These are phyloP conservation scores for Julus scandinavius DNA, from an alignment of 2,888 invertebrate species.

Conservation along the genomic window DNA sequence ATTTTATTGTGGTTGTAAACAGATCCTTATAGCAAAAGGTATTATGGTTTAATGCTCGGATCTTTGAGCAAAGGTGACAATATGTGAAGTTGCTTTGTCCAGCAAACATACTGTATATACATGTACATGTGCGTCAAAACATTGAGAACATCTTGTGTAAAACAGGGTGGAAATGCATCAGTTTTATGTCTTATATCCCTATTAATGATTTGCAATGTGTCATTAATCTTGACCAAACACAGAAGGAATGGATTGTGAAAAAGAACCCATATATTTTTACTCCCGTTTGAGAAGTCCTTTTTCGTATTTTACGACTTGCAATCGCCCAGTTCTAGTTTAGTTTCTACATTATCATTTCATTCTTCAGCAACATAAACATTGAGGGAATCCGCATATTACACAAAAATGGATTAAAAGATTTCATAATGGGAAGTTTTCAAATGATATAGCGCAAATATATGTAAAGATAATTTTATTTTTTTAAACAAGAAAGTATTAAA, in stretches of 20 bases:
- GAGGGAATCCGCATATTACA: no score
- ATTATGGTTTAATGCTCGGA: not conserved
- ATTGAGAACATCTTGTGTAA: not conserved
- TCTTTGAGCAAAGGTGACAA: not conserved
- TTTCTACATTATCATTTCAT: no score
- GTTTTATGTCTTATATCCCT: not conserved
- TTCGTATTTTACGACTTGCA: not conserved
- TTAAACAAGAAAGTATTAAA: no score
- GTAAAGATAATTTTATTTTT: no score
- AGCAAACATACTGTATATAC: no score
- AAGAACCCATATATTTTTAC: not conserved
- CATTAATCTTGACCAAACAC: not conserved
- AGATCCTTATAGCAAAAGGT: not conserved
- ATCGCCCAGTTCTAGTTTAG: no score
- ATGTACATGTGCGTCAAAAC: not conserved
- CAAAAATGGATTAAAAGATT: no score
- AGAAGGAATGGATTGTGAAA: not conserved
- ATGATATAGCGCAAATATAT: no score
- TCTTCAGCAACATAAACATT: no score
- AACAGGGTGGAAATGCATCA: not conserved
- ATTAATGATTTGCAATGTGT: not conserved
- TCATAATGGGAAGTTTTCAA: no score
- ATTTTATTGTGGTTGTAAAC: not conserved
- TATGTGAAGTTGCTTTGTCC: not conserved
- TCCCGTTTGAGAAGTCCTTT: not conserved